Percentiles rank a stretch among this genome's conserved stretches.
phyloP scores from a whole-genome alignment of 2,113 vertebrate species.

The Mellivora capensis region DNA sequence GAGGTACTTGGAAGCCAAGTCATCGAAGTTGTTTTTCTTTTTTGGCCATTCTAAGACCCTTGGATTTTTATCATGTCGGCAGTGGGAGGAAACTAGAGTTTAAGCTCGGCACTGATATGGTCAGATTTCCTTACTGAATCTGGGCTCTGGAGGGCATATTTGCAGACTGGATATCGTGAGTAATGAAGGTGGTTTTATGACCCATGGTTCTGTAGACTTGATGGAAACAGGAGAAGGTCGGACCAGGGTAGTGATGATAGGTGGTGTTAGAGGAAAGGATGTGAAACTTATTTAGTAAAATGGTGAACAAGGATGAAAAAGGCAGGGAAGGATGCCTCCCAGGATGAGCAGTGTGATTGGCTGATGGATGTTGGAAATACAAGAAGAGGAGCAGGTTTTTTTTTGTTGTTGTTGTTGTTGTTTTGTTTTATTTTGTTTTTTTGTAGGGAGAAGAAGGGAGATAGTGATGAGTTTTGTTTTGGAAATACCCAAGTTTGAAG shows the following conservation, averaged over 20 bases:
- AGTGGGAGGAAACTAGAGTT: neutral
- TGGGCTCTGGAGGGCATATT: neutral
- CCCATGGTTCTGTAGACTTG: neutral
- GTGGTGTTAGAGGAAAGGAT: neutral
- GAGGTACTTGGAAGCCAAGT: neutral
- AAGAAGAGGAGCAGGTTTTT: neutral
- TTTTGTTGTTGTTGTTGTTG: too few relatives aligned
- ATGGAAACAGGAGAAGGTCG: neutral
- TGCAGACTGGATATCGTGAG: neutral
- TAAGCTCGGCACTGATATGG: neutral
- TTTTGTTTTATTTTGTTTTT: too few relatives aligned
- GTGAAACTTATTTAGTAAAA: neutral
- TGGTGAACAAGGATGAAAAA: neutral
- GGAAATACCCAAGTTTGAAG: neutral
- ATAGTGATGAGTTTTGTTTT: slow-evolving; percentile 36
- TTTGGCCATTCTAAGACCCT: neutral
- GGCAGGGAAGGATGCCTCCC: neutral
- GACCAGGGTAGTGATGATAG: neutral
- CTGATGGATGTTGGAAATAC: neutral
- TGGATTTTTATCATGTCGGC: neutral
- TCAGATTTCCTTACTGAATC: neutral
- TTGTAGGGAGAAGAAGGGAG: neutral
- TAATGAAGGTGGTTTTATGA: neutral
- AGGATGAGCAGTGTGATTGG: neutral
- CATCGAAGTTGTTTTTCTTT: neutral